Percentiles rank a stretch among this genome's conserved stretches.
These are phyloP conservation scores for Oryzias javanicus DNA, from an alignment of 2,113 vertebrate species.

Conservation along the genomic window DNA sequence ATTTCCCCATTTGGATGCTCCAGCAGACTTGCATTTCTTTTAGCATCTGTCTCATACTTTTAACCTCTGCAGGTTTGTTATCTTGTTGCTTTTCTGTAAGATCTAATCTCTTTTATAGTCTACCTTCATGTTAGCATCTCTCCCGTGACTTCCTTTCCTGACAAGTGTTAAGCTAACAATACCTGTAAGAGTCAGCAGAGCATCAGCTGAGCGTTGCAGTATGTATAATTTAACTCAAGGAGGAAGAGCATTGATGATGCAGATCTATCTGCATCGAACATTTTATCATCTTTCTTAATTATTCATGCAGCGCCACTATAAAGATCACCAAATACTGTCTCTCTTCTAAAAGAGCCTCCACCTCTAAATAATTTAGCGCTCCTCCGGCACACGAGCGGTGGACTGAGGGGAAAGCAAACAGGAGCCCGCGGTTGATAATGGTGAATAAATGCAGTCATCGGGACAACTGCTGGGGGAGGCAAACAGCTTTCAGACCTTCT, in stretches of 20 bases:
- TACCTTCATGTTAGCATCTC: too few species aligned
- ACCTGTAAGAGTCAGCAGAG: not conserved
- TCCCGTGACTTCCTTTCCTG: too few species aligned
- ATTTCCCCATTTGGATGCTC: too few species aligned
- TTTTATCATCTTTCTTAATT: conserved; percentile 38
- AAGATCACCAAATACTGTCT: conserved; percentile 33
- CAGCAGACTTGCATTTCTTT: too few species aligned
- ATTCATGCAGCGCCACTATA: conserved; percentile 38
- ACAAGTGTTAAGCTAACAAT: too few species aligned
- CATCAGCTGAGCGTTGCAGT: not conserved
- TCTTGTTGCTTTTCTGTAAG: too few species aligned
- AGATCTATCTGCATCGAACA: conserved; percentile 7
- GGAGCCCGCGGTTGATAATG: conserved; percentile 18
- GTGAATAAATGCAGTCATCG: conserved; percentile 45
- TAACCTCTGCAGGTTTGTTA: too few species aligned
- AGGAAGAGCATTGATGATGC: conserved; percentile 29
- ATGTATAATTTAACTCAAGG: not conserved
- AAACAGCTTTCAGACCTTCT: conserved; percentile 3
- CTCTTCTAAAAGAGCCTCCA: conserved; percentile 27
- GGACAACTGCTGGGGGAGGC: conserved; percentile 33
- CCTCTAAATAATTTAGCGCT: conserved; percentile 61
- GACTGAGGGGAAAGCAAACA: conserved; percentile 40
- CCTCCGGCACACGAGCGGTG: conserved; percentile 7
- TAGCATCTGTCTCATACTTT: too few species aligned
- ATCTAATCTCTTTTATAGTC: too few species aligned